Base-by-base conservation (phyloP, 92 coral and sea anemone species). In the Chrysogorgia sp. region DNA sequence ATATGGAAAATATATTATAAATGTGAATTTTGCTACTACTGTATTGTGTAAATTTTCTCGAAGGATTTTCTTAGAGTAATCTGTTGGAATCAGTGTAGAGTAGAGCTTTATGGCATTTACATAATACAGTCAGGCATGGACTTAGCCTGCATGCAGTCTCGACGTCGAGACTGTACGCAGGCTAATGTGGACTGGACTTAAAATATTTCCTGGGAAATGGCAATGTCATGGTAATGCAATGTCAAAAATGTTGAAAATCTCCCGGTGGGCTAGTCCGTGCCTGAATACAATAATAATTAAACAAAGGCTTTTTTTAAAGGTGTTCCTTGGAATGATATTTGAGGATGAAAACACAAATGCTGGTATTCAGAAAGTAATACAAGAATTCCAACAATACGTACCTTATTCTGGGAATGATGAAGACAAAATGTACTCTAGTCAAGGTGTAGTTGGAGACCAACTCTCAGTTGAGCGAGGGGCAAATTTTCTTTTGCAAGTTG, bases 301-400 rank as follows among this genome's bases (percentile, higher is more conserved):
- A n/a, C n/a, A n/a, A n/a, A n/a, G n/a, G n/a, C n/a, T 20, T 17
- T 43, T 60, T 76, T 49, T 40, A 3, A 22, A 85, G 91, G 78
- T 83, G 1, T 86, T 90, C 63, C 80, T 86, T 68, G 90, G 90
- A 49, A 86, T 83, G 88, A 78, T 86, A 19, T 84, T 80, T 48
- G 78, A 90, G 25, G 82, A 76, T 76, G 89, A 86, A 58, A 90
- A 83, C 34, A 85, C 81, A 47, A 85, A 80, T 0, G 88, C 79
- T 74, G 93, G 93, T 0, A 83, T 90, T 19, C 31, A 79, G 71
- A 28, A 33, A 40, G 84, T 90, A 10, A 26, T 90, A 12, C 74
- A 75, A 47, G 64, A 76, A 15, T 52, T 90, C 22, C 86, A 83
- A 31, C 43, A 79, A 24, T 83, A 83, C 65, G 84, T 80, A 37